These are phyloP conservation scores for Paedocypris sp. DNA, from an alignment of 2,113 vertebrate species.

Conservation along the genomic window DNA sequence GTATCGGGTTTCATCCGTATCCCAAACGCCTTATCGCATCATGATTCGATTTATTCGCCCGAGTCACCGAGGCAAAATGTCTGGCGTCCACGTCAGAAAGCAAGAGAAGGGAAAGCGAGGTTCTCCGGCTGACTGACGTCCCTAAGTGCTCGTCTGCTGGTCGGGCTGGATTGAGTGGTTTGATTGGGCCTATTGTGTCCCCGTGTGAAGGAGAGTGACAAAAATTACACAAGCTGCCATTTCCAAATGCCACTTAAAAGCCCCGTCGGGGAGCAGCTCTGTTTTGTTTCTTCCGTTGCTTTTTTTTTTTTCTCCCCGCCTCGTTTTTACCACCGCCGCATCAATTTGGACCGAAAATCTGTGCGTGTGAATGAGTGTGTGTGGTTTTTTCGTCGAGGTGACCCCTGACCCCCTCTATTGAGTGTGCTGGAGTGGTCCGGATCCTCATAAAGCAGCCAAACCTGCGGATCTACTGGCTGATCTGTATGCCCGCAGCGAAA, in stretches of 20 bases:
- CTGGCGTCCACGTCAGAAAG: constrained; percentile 32
- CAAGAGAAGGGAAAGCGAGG: constrained; percentile 24
- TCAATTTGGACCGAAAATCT: not conserved
- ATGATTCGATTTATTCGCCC: too few species aligned
- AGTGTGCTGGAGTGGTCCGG: not conserved
- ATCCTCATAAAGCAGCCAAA: not conserved
- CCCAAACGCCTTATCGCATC: too few species aligned
- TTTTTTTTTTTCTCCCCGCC: too few species aligned
- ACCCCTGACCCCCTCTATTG: not conserved
- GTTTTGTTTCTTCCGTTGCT: constrained; percentile 2
- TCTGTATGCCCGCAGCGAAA: constrained; percentile 18
- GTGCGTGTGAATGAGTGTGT: not conserved
- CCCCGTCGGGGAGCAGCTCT: constrained; percentile 17
- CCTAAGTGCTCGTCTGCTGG: constrained; percentile 42
- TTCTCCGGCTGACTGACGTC: constrained; percentile 31
- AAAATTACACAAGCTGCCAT: constrained; percentile 60
- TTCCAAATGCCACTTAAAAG: constrained; percentile 45
- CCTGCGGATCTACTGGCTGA: constrained; percentile 7
- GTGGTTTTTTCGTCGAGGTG: not conserved
- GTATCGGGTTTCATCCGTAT: too few species aligned
- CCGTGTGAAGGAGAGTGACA: constrained; percentile 50
- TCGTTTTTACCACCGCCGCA: not conserved
- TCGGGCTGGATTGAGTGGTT: constrained; percentile 45
- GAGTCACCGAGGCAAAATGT: too few species aligned
- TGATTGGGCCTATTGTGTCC: constrained; percentile 62